These are phyloP conservation scores for Pangasius djambal DNA, from an alignment of 2,797 vertebrate species.

Conservation along the genomic window DNA sequence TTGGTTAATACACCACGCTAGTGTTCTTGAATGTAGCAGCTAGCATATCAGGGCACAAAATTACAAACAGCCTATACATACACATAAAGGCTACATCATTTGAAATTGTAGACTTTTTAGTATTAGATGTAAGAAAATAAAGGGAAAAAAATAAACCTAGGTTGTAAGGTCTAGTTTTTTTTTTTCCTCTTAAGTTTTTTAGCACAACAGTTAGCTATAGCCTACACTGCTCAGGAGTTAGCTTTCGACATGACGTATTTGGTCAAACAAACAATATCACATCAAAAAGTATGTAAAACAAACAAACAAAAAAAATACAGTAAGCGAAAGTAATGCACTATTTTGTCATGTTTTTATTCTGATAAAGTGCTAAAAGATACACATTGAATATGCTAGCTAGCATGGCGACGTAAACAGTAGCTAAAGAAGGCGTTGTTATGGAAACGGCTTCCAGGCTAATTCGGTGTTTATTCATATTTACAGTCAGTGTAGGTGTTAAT, in stretches of 20 bases:
- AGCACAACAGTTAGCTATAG: not conserved
- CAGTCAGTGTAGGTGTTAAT: not conserved
- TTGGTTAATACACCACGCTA: not conserved
- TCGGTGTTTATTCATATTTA: conserved; percentile 1
- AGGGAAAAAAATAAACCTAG: not conserved
- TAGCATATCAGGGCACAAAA: not conserved
- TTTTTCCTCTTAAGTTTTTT: not conserved
- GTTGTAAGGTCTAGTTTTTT: not conserved
- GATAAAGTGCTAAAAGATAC: not conserved
- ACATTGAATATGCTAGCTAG: not conserved
- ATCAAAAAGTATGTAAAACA: not conserved
- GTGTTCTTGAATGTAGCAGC: not conserved
- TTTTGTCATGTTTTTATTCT: not conserved
- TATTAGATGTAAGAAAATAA: not conserved
- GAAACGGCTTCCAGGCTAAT: not conserved
- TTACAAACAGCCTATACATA: not conserved
- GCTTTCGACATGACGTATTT: not conserved
- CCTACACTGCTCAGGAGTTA: not conserved
- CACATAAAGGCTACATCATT: not conserved
- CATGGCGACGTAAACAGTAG: not conserved
- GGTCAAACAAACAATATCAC: not conserved
- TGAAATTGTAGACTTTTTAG: not conserved
- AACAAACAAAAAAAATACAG: not conserved
- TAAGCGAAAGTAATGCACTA: not conserved
- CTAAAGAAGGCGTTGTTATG: not conserved